Evolutionary conservation across 2,113 vertebrate species (phyloP).

Genomic region (Neodontobutis hainanensis): DNA sequence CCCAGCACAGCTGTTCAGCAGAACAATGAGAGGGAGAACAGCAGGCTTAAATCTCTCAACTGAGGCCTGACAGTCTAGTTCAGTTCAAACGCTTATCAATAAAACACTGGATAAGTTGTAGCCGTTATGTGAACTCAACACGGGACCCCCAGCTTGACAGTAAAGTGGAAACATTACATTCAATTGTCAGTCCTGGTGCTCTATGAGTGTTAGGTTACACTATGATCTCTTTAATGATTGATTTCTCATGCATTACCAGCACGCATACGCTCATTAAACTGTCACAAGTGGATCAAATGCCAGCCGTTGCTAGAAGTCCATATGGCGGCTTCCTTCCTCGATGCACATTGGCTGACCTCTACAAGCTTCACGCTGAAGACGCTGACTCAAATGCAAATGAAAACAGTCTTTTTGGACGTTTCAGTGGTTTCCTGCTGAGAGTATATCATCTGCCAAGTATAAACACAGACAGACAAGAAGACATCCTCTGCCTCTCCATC

Average conservation of each 20-base stretch:
- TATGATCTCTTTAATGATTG: constrained; percentile 21
- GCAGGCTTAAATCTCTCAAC: constrained; percentile 6
- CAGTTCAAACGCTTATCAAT: neutral
- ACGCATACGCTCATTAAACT: constrained; percentile 20
- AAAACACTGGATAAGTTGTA: neutral
- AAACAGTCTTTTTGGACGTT: constrained; percentile 13
- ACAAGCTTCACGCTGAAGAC: constrained; percentile 11
- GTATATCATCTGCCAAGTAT: neutral
- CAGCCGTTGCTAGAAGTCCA: constrained; percentile 30
- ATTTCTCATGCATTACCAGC: constrained; percentile 19
- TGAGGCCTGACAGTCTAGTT: neutral
- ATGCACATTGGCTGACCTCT: constrained; percentile 41
- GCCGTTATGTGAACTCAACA: neutral
- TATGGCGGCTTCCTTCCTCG: constrained; percentile 42
- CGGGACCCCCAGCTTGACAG: neutral
- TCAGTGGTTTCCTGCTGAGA: constrained; percentile 12
- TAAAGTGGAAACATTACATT: neutral
- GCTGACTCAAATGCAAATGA: constrained; percentile 28
- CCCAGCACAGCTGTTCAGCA: constrained; percentile 30
- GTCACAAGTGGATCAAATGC: constrained; percentile 10
- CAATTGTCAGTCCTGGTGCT: neutral
- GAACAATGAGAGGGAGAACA: constrained; percentile 21
- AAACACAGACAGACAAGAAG: neutral
- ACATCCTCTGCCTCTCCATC: neutral
- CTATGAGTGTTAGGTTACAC: neutral